Percentiles rank a stretch among this genome's conserved stretches.
phyloP scores from a whole-genome alignment of 2,113 vertebrate species.

The Condylura cristata region DNA sequence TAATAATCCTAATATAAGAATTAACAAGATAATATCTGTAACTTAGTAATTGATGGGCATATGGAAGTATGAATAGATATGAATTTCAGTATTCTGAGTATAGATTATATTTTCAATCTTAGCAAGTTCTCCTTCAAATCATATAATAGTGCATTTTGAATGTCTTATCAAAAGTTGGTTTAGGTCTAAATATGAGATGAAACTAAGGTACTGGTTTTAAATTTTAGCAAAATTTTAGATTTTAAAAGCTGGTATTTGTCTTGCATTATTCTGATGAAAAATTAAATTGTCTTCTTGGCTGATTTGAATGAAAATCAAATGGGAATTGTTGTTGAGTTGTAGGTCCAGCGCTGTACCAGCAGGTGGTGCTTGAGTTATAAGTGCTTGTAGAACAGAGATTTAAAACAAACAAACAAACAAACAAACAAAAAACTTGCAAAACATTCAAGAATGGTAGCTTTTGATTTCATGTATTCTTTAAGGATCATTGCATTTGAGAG shows the following conservation, averaged over 20 bases:
- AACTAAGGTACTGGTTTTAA: constrained; percentile 3
- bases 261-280: not conserved
- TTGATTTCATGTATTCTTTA: not conserved
- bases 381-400: constrained; percentile 46
- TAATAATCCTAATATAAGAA: constrained; percentile 10
- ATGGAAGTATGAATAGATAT: not conserved
- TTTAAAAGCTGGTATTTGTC: not conserved
- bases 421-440: not conserved
- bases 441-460: not conserved
- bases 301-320: constrained; percentile 47
- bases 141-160: not conserved
- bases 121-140: not conserved
- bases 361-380: constrained; percentile 66
- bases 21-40: not conserved
- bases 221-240: constrained; percentile 4
- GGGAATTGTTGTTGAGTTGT: not conserved
- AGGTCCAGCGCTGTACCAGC: constrained; percentile 51
- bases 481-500: not conserved
- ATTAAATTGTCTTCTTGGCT: constrained; percentile 13
- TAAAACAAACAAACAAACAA: not conserved
- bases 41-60: not conserved
- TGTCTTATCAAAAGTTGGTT: not conserved
- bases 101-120: not conserved
- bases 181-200: not conserved
- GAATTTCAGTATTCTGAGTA: not conserved